Evolutionary conservation across 2,888 invertebrate species (phyloP).

Genomic region (Anarsia innoxiella): DNA sequence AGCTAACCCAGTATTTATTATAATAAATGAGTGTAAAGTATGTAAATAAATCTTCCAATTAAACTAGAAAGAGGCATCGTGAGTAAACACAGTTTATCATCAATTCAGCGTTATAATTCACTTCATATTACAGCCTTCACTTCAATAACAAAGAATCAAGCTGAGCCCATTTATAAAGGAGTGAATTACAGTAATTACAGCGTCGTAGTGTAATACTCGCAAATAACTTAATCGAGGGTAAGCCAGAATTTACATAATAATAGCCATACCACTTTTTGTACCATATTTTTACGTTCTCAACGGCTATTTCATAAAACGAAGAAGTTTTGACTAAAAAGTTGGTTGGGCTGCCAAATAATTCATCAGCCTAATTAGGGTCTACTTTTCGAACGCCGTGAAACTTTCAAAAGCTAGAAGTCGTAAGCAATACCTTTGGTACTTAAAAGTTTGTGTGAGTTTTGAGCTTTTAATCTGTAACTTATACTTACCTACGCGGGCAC

Average conservation of each 20-base stretch:
- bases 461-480: too few relatives aligned
- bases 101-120: conserved; percentile 8
- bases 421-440: too few relatives aligned
- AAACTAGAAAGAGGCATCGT: conserved; percentile 8
- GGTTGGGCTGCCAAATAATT: conserved; percentile 15
- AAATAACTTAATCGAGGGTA: conserved; percentile 45
- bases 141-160: conserved; percentile 25
- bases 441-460: too few relatives aligned
- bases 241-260: conserved; percentile 43
- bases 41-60: conserved; percentile 1
- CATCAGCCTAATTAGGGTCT: conserved; percentile 28
- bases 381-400: conserved; percentile 24
- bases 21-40: background rate
- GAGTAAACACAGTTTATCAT: conserved; percentile 16
- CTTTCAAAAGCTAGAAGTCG: conserved; percentile 6
- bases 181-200: conserved; percentile 32
- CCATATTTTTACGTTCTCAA: conserved; percentile 3
- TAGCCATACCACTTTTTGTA: conserved; percentile 2
- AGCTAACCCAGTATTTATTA: too few relatives aligned
- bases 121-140: conserved; percentile 18
- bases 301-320: conserved; percentile 2
- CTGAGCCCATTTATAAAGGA: conserved; percentile 32
- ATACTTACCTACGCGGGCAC: too few relatives aligned
- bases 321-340: conserved; percentile 2
- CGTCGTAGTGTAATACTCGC: conserved; percentile 38